phyloP scores from a whole-genome alignment of 2,797 vertebrate species.

The Phalloptychus januarius region DNA sequence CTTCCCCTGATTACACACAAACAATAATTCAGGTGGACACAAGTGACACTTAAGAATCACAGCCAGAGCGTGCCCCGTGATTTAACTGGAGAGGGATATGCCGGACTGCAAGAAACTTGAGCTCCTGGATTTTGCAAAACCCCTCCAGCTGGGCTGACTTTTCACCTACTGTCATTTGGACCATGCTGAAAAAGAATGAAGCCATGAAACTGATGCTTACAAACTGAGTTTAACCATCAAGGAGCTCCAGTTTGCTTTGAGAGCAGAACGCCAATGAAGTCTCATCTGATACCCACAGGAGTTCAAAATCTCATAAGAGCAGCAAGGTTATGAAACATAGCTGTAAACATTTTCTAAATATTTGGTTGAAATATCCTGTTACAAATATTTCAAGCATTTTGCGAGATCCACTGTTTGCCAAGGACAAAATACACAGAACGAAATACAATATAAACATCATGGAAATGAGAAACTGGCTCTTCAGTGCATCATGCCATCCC shows the following conservation, averaged over 20 bases:
- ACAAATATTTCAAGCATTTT: slow-evolving; percentile 30
- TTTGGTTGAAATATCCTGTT: slow-evolving; percentile 16
- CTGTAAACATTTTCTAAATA: slow-evolving; percentile 26
- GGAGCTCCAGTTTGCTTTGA: slow-evolving; percentile 39
- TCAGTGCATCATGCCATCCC: slow-evolving; percentile 40
- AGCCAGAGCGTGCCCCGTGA: slow-evolving; percentile 59
- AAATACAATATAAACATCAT: slow-evolving; percentile 40
- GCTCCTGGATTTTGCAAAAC: slow-evolving; percentile 71
- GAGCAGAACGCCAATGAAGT: slow-evolving; percentile 14
- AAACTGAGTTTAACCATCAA: slow-evolving; percentile 34
- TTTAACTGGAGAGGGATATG: slow-evolving; percentile 63
- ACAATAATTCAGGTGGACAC: slow-evolving; percentile 85
- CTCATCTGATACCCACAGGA: neutral
- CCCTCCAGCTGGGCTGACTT: slow-evolving; percentile 54
- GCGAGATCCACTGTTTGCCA: slow-evolving; percentile 26
- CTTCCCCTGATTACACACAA: slow-evolving; percentile 79
- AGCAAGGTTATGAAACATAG: slow-evolving; percentile 36
- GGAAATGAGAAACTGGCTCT: slow-evolving; percentile 27
- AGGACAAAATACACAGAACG: slow-evolving; percentile 31
- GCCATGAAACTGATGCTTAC: slow-evolving; percentile 23
- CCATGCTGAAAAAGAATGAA: slow-evolving; percentile 19
- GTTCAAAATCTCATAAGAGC: slow-evolving; percentile 16
- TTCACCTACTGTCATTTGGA: slow-evolving; percentile 56
- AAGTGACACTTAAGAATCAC: slow-evolving; percentile 82
- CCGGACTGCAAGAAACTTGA: slow-evolving; percentile 58